phyloP scores from a whole-genome alignment of 2,888 invertebrate genomes.

The Meghimatium bilineatum region DNA sequence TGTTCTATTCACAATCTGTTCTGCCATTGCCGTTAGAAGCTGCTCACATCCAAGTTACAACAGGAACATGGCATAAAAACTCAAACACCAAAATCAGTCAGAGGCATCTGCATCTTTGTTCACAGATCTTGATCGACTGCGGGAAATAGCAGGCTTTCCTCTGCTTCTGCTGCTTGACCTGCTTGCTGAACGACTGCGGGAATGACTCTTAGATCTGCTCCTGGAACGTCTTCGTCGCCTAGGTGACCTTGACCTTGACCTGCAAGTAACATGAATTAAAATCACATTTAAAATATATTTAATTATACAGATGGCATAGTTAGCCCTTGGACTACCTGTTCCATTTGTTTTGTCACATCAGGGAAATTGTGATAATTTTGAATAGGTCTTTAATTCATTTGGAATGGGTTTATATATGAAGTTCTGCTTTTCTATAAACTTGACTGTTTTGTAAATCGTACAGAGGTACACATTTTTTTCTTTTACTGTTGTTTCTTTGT shows the following conservation, averaged over 20 bases:
- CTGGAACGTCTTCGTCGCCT: slow-evolving; percentile 40
- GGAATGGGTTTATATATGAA: too few relatives aligned
- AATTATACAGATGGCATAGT: too few relatives aligned
- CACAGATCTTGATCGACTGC: slow-evolving; percentile 49
- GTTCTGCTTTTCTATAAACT: too few relatives aligned
- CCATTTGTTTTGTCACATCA: too few relatives aligned
- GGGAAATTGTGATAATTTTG: too few relatives aligned
- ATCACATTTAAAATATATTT: not conserved
- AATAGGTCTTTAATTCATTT: too few relatives aligned
- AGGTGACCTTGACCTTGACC: slow-evolving; percentile 53
- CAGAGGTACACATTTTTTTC: too few relatives aligned
- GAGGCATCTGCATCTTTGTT: slow-evolving; percentile 40
- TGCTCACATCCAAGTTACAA: slow-evolving; percentile 25
- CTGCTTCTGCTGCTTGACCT: slow-evolving; percentile 59
- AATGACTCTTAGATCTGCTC: slow-evolving; percentile 49
- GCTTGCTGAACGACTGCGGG: slow-evolving; percentile 52
- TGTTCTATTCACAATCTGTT: slow-evolving; percentile 12
- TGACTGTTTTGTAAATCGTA: too few relatives aligned
- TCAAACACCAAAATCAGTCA: slow-evolving; percentile 34
- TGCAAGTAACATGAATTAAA: not conserved
- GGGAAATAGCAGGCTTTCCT: slow-evolving; percentile 47
- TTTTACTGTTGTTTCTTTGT: too few relatives aligned
- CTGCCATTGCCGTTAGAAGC: not conserved
- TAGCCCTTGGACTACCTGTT: too few relatives aligned
- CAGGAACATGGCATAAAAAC: slow-evolving; percentile 23